phyloP scores from a whole-genome alignment of 2,888 invertebrate genomes.

The Andrena fulva region DNA sequence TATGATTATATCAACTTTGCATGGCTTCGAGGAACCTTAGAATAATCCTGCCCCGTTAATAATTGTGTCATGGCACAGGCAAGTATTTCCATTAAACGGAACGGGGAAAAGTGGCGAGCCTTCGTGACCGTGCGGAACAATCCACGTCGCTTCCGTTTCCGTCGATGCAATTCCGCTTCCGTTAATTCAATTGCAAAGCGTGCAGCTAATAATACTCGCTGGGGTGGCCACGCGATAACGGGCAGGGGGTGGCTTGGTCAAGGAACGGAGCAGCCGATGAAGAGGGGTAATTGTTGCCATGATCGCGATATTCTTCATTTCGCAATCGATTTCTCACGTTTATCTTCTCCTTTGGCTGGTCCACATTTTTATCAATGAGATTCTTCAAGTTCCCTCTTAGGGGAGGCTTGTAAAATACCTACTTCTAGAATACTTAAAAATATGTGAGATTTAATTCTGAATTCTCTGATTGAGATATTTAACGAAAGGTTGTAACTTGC shows the following conservation, averaged over 20 bases:
- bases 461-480: background rate
- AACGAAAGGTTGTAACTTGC: background rate
- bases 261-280: conserved; percentile 26
- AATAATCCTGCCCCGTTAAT: background rate
- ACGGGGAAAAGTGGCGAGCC: conserved; percentile 29
- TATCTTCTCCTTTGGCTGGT: background rate
- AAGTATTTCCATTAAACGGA: conserved; percentile 56
- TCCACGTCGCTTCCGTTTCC: conserved; percentile 70
- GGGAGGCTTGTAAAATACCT: too few relatives aligned
- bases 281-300: conserved; percentile 20
- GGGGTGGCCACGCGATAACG: conserved; percentile 74
- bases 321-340: background rate
- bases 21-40: background rate
- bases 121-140: conserved; percentile 67
- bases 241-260: conserved; percentile 50
- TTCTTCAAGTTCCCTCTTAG: too few relatives aligned
- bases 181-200: conserved; percentile 76
- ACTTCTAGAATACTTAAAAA: too few relatives aligned
- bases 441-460: background rate
- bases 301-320: conserved; percentile 16
- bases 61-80: conserved; percentile 49
- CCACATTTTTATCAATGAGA: too few relatives aligned
- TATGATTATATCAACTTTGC: background rate
- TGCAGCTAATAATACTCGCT: conserved; percentile 79
- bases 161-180: conserved; percentile 74